phyloP scores from a whole-genome alignment of 2,113 vertebrate species.

The Aptenodytes patagonicus region DNA sequence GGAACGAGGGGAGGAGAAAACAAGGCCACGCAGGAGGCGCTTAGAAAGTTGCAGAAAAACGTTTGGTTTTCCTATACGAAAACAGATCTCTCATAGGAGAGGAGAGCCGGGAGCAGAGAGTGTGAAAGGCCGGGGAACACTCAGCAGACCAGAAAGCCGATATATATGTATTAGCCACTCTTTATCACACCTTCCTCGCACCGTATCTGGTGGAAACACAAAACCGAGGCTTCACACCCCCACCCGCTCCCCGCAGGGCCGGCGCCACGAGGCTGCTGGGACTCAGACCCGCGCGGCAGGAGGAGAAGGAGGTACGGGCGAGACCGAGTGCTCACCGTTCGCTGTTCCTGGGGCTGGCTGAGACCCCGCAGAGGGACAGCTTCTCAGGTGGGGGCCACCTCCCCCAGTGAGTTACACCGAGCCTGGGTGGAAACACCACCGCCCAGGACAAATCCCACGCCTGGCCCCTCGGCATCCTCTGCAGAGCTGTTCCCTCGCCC shows the following conservation, averaged over 20 bases:
- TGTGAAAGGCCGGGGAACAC: neutral
- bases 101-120: neutral
- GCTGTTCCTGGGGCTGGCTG: neutral
- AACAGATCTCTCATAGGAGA: too few species aligned
- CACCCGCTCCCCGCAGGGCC: fast-evolving
- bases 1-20: neutral
- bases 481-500: neutral
- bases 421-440: fast-evolving
- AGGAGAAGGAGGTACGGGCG: neutral
- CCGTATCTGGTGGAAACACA: neutral
- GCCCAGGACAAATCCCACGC: neutral
- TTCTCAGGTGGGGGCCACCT: neutral
- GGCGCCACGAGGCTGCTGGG: neutral
- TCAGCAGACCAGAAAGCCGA: neutral
- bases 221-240: neutral
- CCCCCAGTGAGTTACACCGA: neutral
- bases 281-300: fast-evolving
- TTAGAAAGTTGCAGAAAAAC: neutral
- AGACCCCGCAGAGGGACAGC: neutral
- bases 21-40: fast-evolving
- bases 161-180: fast-evolving
- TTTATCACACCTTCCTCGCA: neutral
- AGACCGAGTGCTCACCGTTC: fast-evolving
- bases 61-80: neutral
- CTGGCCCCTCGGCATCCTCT: neutral